Base-by-base conservation (phyloP, 1,140 invertebrate genomes). In the Dinoponera quadriceps region DNA sequence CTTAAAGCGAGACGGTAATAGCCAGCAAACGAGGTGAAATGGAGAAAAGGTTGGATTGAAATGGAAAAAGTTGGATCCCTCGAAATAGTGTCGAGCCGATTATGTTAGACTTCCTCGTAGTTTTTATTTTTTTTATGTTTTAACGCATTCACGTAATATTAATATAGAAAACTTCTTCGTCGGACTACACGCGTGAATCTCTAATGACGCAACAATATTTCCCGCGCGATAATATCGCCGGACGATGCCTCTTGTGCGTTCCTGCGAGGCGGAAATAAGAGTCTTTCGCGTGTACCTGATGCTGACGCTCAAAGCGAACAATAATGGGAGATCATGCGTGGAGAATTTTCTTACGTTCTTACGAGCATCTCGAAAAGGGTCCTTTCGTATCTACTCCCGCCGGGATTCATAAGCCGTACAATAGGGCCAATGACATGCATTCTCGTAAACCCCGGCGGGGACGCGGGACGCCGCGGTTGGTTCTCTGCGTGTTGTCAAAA, bases 341-440 rank as follows among this genome's bases (percentile, higher is more conserved):
- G 51, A 82, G 65, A 75, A 82, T 77, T 77, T 77, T 68, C 71
- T 55, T 75, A 54, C 71, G 63, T 86, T 69, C 82, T 82, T 85
- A 84, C 38, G 57, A 80, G 16, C 68, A 55, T 14, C 83, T 80
- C 33, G 54, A 87, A 69, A 69, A 57, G 65, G 82, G 54, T 49
- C 29, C 33, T 69, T 54, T 81, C 51, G 69, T 74, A 27, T 25
- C 59, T 49, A 59, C 63, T 77, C 71, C 60, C 11, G 63, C 71
- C 60, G 57, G 38, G 77, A 66, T 83, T 83, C 27, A 82, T 60
- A 83, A 84, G 55, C 74, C 7, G 16, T 33, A 88, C 86, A 88
- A 88, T 87, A 78, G 85, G 33, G 62, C 71, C 86, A 88, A 88
- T 88, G 87, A 88, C 86, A 88, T 88, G 85, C 87, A 87, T 82